phyloP scores from a whole-genome alignment of 2,888 invertebrate genomes.

The Cosmia trapezina region DNA sequence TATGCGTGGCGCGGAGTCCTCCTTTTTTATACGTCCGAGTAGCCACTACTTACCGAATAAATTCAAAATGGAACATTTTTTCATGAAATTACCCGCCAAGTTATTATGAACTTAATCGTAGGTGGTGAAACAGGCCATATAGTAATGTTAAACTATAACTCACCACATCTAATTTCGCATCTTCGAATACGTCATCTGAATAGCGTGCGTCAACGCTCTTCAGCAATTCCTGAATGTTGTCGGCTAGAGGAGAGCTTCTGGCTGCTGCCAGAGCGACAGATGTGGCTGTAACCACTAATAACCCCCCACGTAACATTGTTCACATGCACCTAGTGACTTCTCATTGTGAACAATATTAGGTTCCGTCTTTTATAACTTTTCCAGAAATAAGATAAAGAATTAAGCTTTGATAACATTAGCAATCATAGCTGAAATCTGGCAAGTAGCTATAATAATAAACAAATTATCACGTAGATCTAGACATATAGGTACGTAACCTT shows the following conservation, averaged over 20 bases:
- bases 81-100: too few relatives aligned
- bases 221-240: constrained; percentile 70
- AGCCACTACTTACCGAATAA: too few relatives aligned
- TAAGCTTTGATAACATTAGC: constrained; percentile 50
- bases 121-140: too few relatives aligned
- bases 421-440: constrained; percentile 38
- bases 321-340: constrained; percentile 16
- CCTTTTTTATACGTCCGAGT: too few relatives aligned
- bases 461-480: constrained; percentile 25
- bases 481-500: neutral
- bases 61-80: too few relatives aligned
- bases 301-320: constrained; percentile 60
- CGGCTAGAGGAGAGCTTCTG: constrained; percentile 71
- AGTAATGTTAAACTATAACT: constrained; percentile 64
- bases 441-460: constrained; percentile 19
- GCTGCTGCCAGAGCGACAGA: constrained; percentile 62
- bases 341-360: neutral
- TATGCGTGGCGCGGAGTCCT: too few relatives aligned
- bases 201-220: constrained; percentile 62
- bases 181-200: constrained; percentile 80
- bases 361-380: constrained; percentile 67
- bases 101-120: too few relatives aligned
- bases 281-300: constrained; percentile 54
- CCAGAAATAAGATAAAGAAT: constrained; percentile 35
- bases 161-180: constrained; percentile 82